These are phyloP conservation scores for Macropus fuliginosus DNA, from an alignment of 2,797 vertebrate species.

Conservation along the genomic window DNA sequence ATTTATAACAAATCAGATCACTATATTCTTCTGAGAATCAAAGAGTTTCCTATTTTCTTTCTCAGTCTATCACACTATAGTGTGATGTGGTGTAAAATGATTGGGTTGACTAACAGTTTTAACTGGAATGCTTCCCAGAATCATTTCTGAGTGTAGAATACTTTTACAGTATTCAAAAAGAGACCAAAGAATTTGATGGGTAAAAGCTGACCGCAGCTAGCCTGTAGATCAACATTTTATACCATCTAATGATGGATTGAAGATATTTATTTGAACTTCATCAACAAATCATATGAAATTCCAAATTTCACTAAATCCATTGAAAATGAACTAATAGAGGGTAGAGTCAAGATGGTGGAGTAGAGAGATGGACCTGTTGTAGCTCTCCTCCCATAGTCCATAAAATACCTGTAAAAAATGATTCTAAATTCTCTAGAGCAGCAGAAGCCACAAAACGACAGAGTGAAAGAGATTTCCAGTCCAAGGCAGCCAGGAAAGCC, in stretches of 20 bases:
- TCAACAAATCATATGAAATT: background rate
- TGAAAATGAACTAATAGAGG: background rate
- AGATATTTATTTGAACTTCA: background rate
- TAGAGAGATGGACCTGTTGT: too few species aligned
- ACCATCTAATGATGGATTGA: background rate
- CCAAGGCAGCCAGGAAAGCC: too few species aligned
- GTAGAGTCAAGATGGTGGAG: too few species aligned
- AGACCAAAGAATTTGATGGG: background rate
- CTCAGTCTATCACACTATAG: background rate
- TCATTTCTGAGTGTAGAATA: background rate
- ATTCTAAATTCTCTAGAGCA: too few species aligned
- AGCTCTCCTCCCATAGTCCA: too few species aligned
- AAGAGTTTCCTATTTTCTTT: background rate
- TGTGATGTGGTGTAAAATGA: background rate
- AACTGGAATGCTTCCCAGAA: background rate
- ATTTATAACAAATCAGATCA: background rate
- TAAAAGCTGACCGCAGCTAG: background rate
- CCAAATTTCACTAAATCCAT: background rate
- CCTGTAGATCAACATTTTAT: background rate
- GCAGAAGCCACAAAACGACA: too few species aligned
- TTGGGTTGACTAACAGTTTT: background rate
- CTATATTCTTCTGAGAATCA: background rate
- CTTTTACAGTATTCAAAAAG: background rate
- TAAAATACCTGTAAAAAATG: too few species aligned
- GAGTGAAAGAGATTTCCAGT: too few species aligned